A percentile compares a stretch with the other conserved stretches of the same genome.
Evolutionary conservation across 2,113 vertebrate species (phyloP).

Genomic region (Mastomys coucha): DNA sequence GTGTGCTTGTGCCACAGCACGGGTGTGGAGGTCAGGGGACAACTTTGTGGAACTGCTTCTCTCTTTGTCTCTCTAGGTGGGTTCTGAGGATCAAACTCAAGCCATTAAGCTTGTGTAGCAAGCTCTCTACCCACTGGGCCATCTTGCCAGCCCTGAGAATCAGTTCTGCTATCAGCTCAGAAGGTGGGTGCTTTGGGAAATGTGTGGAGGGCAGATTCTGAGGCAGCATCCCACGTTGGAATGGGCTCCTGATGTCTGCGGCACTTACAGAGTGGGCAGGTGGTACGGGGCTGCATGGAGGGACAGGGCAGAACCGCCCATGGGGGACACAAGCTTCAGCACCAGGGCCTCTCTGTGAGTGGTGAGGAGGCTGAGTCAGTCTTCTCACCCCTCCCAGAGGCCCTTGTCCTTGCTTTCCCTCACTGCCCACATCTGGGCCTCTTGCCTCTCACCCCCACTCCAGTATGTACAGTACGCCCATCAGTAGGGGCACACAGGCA

Average conservation of each 20-base stretch:
- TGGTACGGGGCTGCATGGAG: rapidly evolving
- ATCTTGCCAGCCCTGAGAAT: neutral
- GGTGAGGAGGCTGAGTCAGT: neutral
- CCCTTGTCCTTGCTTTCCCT: neutral
- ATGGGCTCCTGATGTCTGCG: neutral
- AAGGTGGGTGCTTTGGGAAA: neutral
- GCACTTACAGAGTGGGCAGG: neutral
- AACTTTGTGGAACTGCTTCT: too few species aligned
- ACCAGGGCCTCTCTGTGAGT: neutral
- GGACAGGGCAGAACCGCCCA: neutral
- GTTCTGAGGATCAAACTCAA: neutral
- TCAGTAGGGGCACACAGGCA: neutral
- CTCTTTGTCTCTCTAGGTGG: neutral
- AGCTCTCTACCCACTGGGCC: too few species aligned
- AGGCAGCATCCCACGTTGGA: neutral
- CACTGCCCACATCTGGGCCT: neutral
- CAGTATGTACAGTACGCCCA: neutral
- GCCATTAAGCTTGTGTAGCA: too few species aligned
- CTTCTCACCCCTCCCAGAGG: neutral
- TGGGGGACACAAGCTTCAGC: neutral
- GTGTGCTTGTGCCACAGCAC: neutral
- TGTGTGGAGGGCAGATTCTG: neutral
- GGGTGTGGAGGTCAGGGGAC: neutral
- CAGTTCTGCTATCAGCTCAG: neutral
- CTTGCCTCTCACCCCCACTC: rapidly evolving